Base-by-base conservation (phyloP, 2,888 invertebrate genomes). In the Macroteleia sp. region DNA sequence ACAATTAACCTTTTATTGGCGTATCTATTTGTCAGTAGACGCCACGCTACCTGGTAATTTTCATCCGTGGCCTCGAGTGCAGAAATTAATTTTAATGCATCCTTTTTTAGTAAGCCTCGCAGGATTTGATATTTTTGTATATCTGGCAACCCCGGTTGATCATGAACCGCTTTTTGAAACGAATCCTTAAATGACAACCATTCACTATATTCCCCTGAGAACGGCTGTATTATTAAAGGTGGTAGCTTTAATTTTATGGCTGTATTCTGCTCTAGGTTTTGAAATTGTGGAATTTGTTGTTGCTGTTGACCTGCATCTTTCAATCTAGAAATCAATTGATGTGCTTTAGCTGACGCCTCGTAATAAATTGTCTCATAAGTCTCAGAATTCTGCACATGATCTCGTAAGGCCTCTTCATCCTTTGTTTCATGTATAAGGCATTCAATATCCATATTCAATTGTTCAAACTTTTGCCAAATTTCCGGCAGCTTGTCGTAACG, bases 121-220 rank as follows among this genome's bases (percentile, higher is more conserved):
- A 42, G 19, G n/a, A 42, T 42, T 17, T 42, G 42, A 10, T 17
- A 20, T 22, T 42, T 42, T 22, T 42, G 42, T 12, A 42, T 12
- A 5, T 42, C 6, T 22, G 42, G 20, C 12, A 42, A 22, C 3
- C 12, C 34, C 4, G 9, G 20, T 22, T 42, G 42, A 3, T 22
- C 22, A 22, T 42, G 42, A 3, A 42, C 42, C 5, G 22, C 41
- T 1, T 42, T 42, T 14, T 4, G 10, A 19, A 22, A 42, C 1
- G 42, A 20, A n/a, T 42, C 42, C 22, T n/a, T 42, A 42, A 42
- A 42, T 19, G 42, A 20, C 22, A 42, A 22, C 42, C 42, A 42
- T 10, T 42, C 20, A 20, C 20, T 19, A 16, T 41, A 41, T 17
- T 17, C 16, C 8, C 36, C 36, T 17, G 19, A 9, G 19, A 41